Base-by-base conservation (phyloP, 2,113 vertebrate species). In the Pseudorhombus dupliciocellatus region DNA sequence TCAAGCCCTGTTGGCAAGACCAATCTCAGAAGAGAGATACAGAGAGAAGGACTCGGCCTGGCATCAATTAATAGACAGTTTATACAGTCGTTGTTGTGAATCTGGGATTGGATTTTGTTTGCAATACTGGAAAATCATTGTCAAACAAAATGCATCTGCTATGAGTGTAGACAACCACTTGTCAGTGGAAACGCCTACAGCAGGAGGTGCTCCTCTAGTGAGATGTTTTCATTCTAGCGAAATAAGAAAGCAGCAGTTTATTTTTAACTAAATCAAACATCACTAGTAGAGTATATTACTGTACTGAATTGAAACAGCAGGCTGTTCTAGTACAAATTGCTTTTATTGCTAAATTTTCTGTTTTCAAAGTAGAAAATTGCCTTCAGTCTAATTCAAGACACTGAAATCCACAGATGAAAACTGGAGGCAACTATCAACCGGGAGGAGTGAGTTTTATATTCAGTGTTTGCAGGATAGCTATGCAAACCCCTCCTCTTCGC, bases 1-100 rank as follows among this genome's bases (percentile, higher is more conserved):
- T 83, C 78, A 89, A 79, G 55, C 67, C 73, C 76, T 65, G 73
- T 73, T 88, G 86, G 81, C 83, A 74, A 75, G 72, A 82, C 64
- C 76, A 81, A 66, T 83, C 80, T 87, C 84, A 82, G 74, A 85
- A 63, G 79, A 81, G 75, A 83, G 76, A 82, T 73, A 78, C 62
- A 61, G 73, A 78, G 70, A 83, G 84, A 83, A 75, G 69, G 59
- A 62, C 80, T 87, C 79, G 79, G 80, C 66, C 84, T 87, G 86
- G 83, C 87, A 68, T 80, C 75, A 81, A 87, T 90, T 90, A 87
- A 87, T 87, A 88, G 73, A 75, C 81, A 66, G 60, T 86, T 90
- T 84, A 84, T 87, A 89, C 78, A 71, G 66, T 73, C 28, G n/a
- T 52, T 20, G 53, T 80, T 83, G 69, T 79, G 71, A 86, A 81